Percentiles rank a stretch among this genome's conserved stretches.
These are phyloP conservation scores for Embiotoca jacksoni DNA, from an alignment of 2,113 vertebrate genomes.

Conservation along the genomic window DNA sequence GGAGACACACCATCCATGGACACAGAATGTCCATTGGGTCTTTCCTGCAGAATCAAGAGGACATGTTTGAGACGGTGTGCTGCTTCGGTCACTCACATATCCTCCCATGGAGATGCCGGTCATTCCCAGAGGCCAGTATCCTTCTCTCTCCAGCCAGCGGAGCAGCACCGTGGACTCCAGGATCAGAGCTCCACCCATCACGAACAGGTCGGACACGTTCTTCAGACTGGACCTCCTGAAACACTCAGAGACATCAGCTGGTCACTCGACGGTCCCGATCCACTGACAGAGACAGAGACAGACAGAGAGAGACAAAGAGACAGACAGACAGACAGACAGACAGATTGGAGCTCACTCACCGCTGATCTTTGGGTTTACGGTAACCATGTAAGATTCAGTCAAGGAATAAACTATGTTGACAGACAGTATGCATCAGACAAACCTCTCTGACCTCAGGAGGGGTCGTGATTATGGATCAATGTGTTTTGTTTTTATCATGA, in stretches of 20 bases:
- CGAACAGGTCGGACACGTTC: conserved; percentile 98
- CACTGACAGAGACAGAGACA: no score
- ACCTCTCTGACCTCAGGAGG: no score
- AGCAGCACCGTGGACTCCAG: conserved; percentile 94
- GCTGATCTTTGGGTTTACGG: conserved; percentile 97
- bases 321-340: no score
- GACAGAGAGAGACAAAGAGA: no score
- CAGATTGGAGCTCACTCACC: conserved; percentile 86
- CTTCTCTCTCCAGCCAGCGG: conserved; percentile 96
- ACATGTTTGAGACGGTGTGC: no score
- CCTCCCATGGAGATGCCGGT: conserved; percentile 99
- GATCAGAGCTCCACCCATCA: conserved; percentile 97
- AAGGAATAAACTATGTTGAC: conserved; percentile 80
- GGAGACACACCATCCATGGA: no score
- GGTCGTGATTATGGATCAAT: no score
- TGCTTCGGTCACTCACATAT: conserved; percentile 86
- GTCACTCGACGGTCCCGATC: no score
- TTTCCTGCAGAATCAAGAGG: no score
- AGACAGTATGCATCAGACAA: background rate
- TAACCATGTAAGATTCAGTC: conserved; percentile 91
- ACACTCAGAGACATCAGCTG: conserved; percentile 30
- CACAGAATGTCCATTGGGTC: no score
- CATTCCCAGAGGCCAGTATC: conserved; percentile 96
- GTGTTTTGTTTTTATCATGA: no score
- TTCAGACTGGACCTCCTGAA: conserved; percentile 93